Conservation (phyloP, 1,140 invertebrate species). For the Teleogryllus occipitalis region DNA sequence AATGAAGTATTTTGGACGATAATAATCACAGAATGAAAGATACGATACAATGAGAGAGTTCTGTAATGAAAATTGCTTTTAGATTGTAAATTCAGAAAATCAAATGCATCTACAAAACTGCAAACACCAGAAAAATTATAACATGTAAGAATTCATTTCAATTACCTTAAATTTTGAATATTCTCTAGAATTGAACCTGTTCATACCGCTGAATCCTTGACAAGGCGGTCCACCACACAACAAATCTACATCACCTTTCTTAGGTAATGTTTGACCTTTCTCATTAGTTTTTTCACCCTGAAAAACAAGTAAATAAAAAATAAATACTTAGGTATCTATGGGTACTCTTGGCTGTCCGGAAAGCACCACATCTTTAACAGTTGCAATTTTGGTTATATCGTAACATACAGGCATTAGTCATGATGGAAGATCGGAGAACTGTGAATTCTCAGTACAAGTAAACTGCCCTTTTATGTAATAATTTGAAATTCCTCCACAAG, state of each 20-base stretch:
- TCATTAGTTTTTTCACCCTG: slow-evolving; percentile 44
- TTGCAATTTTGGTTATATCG: no score
- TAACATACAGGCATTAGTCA: no score
- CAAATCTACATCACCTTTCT: slow-evolving; percentile 74
- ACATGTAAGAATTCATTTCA: neutral
- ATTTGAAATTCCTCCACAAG: no score
- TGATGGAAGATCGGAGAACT: no score
- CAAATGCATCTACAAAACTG: neutral
- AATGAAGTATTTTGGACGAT: slow-evolving; percentile 74
- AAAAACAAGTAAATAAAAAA: slow-evolving; percentile 9
- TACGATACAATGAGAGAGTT: slow-evolving; percentile 80
- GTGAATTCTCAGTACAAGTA: no score
- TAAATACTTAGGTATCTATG: no score
- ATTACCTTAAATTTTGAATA: slow-evolving; percentile 73
- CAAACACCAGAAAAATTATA: slow-evolving; percentile 10
- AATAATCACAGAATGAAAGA: slow-evolving; percentile 80
- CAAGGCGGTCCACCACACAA: slow-evolving; percentile 85
- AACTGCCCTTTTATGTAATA: no score
- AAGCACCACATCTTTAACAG: no score
- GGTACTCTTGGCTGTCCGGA: no score
- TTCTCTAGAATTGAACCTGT: slow-evolving; percentile 77
- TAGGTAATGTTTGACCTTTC: slow-evolving; percentile 56
- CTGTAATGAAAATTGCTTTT: slow-evolving; percentile 31
- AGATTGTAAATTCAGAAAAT: neutral
- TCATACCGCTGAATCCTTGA: slow-evolving; percentile 87